Percentiles rank a stretch among this genome's conserved stretches.
phyloP scores from a whole-genome alignment of 2,888 invertebrate genomes.

The Protodeltote pygarga region DNA sequence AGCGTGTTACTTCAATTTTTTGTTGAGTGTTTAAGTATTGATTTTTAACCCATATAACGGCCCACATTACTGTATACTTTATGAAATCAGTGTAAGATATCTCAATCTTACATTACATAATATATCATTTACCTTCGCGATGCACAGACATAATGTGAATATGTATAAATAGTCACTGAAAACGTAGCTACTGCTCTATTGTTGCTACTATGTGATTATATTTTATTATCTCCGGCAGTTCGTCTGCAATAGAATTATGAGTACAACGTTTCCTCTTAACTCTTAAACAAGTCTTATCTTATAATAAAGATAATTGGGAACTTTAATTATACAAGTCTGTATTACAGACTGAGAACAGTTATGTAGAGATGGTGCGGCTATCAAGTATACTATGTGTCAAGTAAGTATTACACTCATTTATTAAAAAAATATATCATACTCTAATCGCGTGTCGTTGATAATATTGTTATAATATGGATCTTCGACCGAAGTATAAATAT shows the following conservation, averaged over 20 bases:
- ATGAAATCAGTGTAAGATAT: neutral
- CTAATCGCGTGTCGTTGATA: neutral
- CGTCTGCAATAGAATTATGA: constrained; percentile 33
- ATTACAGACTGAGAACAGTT: neutral
- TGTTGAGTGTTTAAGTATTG: no score
- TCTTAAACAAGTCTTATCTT: constrained; percentile 38
- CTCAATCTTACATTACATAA: neutral
- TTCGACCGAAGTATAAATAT: neutral
- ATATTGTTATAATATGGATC: neutral
- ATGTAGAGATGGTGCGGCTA: constrained; percentile 34
- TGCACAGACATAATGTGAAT: constrained; percentile 12
- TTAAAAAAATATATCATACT: neutral
- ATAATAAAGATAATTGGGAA: constrained; percentile 27
- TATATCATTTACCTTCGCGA: no score
- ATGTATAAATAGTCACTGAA: constrained; percentile 9
- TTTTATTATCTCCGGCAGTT: constrained; percentile 47
- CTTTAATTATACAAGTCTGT: constrained; percentile 16
- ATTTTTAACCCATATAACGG: no score
- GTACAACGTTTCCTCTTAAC: constrained; percentile 31
- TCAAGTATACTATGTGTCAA: constrained; percentile 39
- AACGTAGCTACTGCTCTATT: constrained; percentile 12
- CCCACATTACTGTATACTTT: neutral
- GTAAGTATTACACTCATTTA: constrained; percentile 29
- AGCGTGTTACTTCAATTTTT: no score
- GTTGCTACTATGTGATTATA: constrained; percentile 64